phyloP scores from a whole-genome alignment of 2,888 invertebrate species.

The Lithosia quadra region DNA sequence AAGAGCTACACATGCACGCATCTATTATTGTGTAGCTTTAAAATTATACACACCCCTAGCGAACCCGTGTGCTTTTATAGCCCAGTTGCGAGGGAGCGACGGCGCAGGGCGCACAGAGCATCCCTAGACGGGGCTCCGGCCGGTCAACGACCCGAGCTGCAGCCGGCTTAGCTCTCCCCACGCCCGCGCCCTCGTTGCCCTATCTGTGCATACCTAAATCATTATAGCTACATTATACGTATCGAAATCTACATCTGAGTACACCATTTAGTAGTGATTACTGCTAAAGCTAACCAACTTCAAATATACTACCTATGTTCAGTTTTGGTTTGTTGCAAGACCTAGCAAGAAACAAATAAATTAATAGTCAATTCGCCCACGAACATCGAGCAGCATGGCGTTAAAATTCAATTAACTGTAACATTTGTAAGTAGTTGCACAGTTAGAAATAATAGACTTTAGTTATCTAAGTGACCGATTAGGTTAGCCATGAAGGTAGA shows the following conservation, averaged over 20 bases:
- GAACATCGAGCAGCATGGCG: not conserved
- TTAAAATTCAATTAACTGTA: slow-evolving; percentile 4
- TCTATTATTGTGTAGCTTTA: slow-evolving; percentile 1
- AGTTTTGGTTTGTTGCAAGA: not conserved
- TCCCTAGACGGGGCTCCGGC: slow-evolving; percentile 37
- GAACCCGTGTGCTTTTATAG: slow-evolving; percentile 11
- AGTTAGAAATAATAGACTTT: not conserved
- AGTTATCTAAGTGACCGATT: not conserved
- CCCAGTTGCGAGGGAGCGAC: slow-evolving; percentile 17
- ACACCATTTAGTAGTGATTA: not conserved
- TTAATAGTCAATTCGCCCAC: not conserved
- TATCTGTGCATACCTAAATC: slow-evolving; percentile 7
- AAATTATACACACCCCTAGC: slow-evolving; percentile 7
- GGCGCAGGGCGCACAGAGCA: slow-evolving; percentile 26
- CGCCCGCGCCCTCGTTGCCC: slow-evolving; percentile 28
- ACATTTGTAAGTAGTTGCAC: not conserved
- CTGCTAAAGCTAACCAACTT: not conserved
- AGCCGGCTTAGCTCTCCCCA: slow-evolving; percentile 35
- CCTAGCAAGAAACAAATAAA: not conserved
- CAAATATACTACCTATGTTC: too few species aligned
- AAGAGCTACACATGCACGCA: not conserved
- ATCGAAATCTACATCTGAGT: not conserved
- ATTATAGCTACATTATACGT: slow-evolving; percentile 1
- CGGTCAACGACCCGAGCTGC: slow-evolving; percentile 54
- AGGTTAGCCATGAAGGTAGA: not conserved